Base-by-base conservation (phyloP, 2,888 invertebrate species). In the Drosophila quinaria region DNA sequence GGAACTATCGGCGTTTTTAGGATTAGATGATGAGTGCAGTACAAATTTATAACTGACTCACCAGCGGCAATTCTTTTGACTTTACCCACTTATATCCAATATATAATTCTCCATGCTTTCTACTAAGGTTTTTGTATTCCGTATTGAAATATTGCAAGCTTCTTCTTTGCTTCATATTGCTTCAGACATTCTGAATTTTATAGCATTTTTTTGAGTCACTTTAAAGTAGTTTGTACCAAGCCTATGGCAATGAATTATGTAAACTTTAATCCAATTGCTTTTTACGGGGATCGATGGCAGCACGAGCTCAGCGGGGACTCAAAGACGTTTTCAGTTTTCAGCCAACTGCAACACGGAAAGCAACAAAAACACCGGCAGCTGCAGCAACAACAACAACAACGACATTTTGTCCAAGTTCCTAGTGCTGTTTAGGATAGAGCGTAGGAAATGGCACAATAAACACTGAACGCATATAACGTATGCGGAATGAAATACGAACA, bases 401-500 rank as follows among this genome's bases (percentile, higher is more conserved):
- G 68, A 68, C 61, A 72, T 80, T 73, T 87, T 65, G 87, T 50
- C 74, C 71, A 87, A 87, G 87, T 87, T 83, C 71, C 62, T 83
- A 69, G 74, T 56, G 69, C 69, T 66, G 83, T 61, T 83, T 74
- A 74, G 71, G 68, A 72, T 68, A 65, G 46, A 69, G 65, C 67
- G 55, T 78, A 71, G 81, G 70, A 83, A 84, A 84, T 83, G 73
- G 81, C 71, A 89, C 87, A 89, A 89, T 89, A 84, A 87, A 89
- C 84, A 84, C 81, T 70, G 89, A 89, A 84, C 87, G 87, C 87
- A 89, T 87, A 87, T 87, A n/a, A n/a, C n/a, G n/a, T n/a, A n/a
- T n/a, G n/a, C n/a, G n/a, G n/a, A n/a, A n/a, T n/a, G n/a, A n/a
- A n/a, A n/a, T n/a, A n/a, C n/a, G n/a, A n/a, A n/a, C n/a, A n/a